Percentiles rank a stretch among this genome's conserved stretches.
Evolutionary conservation across 2,113 vertebrate species (phyloP).

Genomic region (Agelaius tricolor): DNA sequence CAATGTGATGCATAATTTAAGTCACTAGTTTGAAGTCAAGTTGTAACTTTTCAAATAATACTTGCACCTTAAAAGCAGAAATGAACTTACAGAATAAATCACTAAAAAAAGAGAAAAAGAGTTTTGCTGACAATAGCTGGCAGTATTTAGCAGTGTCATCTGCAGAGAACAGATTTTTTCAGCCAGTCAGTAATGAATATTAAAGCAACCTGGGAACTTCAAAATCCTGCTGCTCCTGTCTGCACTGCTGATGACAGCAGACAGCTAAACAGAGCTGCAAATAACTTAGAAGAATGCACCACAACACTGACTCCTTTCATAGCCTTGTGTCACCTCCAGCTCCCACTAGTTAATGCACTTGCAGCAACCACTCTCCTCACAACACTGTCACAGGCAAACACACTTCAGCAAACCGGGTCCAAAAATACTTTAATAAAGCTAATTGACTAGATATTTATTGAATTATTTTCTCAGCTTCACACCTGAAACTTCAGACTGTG

Average conservation of each 20-base stretch:
- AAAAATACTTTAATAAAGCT: background rate
- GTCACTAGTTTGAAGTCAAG: background rate
- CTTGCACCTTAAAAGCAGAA: background rate
- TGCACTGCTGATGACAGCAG: background rate
- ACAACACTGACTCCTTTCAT: slow-evolving; percentile 38
- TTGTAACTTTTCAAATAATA: background rate
- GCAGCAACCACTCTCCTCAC: background rate
- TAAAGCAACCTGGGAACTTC: background rate
- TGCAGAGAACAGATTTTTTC: background rate
- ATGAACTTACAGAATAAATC: background rate
- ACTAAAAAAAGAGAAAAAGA: background rate
- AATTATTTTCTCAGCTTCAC: background rate
- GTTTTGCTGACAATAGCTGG: background rate
- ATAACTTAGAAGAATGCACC: background rate
- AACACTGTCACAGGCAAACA: background rate
- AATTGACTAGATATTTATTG: background rate
- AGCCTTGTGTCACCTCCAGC: fast-evolving
- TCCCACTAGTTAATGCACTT: background rate
- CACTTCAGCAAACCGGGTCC: background rate
- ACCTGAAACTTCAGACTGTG: background rate
- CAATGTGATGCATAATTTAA: background rate
- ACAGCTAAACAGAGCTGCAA: slow-evolving; percentile 20
- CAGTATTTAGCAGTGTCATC: background rate
- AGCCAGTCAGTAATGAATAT: background rate
- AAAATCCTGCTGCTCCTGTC: background rate